Evolutionary conservation across 1,140 invertebrate genomes (phyloP).

Genomic region (Tenebrio molitor): DNA sequence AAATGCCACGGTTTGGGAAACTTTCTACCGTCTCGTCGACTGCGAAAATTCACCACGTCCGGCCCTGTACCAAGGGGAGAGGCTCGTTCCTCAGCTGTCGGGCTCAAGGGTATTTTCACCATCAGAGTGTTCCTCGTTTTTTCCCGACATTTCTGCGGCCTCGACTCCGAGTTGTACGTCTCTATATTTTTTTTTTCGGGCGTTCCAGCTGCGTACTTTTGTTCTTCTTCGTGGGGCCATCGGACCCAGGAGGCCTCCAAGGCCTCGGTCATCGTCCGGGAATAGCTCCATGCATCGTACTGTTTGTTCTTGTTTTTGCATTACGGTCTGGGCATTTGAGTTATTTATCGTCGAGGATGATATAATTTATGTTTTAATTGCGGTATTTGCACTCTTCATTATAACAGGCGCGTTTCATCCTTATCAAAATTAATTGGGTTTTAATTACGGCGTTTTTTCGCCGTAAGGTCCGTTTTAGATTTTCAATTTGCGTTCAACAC

Average conservation of each 20-base stretch:
- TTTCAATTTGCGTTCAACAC: neutral
- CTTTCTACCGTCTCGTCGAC: conserved; percentile 4
- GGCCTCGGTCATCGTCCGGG: conserved; percentile 50
- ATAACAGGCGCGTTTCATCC: neutral
- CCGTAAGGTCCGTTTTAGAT: neutral
- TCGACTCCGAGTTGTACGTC: neutral
- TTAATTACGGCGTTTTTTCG: neutral
- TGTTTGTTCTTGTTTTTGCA: conserved; percentile 42
- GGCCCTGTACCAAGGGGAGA: conserved; percentile 15
- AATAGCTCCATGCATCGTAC: conserved; percentile 42
- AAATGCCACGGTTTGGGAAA: conserved; percentile 49
- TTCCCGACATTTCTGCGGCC: neutral
- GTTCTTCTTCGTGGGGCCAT: conserved; percentile 48
- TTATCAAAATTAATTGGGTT: neutral
- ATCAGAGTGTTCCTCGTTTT: conserved; percentile 2
- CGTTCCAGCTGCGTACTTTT: conserved; percentile 36
- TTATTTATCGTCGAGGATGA: conserved; percentile 13
- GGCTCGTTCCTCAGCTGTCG: conserved; percentile 23
- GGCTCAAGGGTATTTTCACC: conserved; percentile 32
- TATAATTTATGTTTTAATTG: conserved; percentile 24
- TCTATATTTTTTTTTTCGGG: neutral
- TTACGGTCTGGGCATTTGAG: conserved; percentile 33
- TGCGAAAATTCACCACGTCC: conserved; percentile 18
- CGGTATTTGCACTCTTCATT: conserved; percentile 1
- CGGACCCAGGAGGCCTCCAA: conserved; percentile 50